These are phyloP conservation scores for Prionchulus punctatus DNA, from an alignment of 2,888 invertebrate species.

Conservation along the genomic window DNA sequence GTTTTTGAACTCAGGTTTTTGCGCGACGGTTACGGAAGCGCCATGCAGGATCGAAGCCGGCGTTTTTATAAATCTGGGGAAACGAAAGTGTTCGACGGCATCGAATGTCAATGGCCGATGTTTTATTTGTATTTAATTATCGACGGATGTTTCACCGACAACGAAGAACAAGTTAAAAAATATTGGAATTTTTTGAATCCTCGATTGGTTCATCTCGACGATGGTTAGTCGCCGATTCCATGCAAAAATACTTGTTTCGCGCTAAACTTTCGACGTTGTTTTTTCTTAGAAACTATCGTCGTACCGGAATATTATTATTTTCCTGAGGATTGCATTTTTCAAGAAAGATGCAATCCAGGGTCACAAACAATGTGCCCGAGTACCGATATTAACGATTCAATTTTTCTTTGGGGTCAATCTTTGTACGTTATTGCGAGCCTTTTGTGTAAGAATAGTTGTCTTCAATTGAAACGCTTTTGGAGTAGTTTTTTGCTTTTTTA, in stretches of 20 bases:
- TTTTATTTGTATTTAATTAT: conserved; percentile 90
- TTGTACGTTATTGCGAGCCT: conserved; percentile 83
- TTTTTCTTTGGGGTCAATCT: conserved; percentile 85
- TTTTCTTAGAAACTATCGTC: conserved; percentile 30
- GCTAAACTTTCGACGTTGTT: not conserved
- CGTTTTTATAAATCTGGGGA: conserved; percentile 75
- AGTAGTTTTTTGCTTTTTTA: conserved; percentile 10
- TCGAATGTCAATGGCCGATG: conserved; percentile 95
- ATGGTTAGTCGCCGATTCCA: conserved; percentile 33
- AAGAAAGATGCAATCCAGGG: conserved; percentile 53
- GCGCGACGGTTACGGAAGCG: conserved; percentile 80
- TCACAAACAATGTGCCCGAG: conserved; percentile 49
- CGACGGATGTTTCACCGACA: conserved; percentile 36
- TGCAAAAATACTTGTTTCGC: not conserved
- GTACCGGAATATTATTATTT: conserved; percentile 87
- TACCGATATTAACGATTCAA: conserved; percentile 34
- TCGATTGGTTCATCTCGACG: conserved; percentile 59
- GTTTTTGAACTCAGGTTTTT: conserved; percentile 44
- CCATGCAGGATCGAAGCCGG: conserved; percentile 59
- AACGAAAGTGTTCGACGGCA: conserved; percentile 74
- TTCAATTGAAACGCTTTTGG: not conserved
- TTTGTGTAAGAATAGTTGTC: conserved; percentile 37
- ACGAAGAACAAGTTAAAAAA: conserved; percentile 75
- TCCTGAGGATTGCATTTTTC: conserved; percentile 33
- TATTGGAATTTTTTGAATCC: conserved; percentile 68